Percentiles rank a stretch among this genome's conserved stretches.
These are phyloP conservation scores for Pammene aurita DNA, from an alignment of 2,888 invertebrate genomes.

Conservation along the genomic window DNA sequence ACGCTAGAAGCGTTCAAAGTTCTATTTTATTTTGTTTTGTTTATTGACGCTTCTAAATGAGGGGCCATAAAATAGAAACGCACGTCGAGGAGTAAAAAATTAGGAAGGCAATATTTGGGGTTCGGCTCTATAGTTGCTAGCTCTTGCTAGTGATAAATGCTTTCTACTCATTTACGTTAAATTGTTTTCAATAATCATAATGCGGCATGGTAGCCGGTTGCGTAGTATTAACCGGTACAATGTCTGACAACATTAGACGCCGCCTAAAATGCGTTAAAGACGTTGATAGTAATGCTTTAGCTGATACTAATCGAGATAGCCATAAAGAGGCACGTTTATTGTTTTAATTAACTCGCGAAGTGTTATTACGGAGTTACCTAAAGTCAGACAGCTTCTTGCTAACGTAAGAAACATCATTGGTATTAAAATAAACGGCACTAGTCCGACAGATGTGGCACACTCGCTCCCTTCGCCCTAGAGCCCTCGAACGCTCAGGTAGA, in stretches of 20 bases:
- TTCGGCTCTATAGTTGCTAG: not conserved
- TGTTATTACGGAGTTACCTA: not conserved
- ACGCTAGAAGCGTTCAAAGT: constrained; percentile 68
- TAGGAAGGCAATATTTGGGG: constrained; percentile 49
- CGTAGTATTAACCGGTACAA: constrained; percentile 16
- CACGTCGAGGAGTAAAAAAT: constrained; percentile 57
- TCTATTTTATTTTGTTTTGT: constrained; percentile 73
- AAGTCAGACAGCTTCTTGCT: not conserved
- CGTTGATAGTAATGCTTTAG: constrained; percentile 20
- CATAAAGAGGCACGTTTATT: constrained; percentile 15
- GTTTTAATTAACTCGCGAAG: constrained; percentile 18
- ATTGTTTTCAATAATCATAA: constrained; percentile 29
- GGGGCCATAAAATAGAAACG: constrained; percentile 77
- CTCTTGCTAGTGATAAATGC: constrained; percentile 6
- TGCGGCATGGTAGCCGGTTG: constrained; percentile 10
- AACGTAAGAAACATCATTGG: constrained; percentile 20
- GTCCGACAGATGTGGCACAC: constrained; percentile 58
- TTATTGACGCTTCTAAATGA: constrained; percentile 76
- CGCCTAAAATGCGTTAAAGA: constrained; percentile 19
- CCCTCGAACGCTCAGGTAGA: constrained; percentile 66
- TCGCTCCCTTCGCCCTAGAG: constrained; percentile 51
- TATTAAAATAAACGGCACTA: constrained; percentile 31
- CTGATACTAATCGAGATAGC: constrained; percentile 14
- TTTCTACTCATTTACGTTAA: constrained; percentile 21
- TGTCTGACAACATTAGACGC: constrained; percentile 33